phyloP scores from a whole-genome alignment of 2,888 invertebrate genomes.

The Encarsia formosa region DNA sequence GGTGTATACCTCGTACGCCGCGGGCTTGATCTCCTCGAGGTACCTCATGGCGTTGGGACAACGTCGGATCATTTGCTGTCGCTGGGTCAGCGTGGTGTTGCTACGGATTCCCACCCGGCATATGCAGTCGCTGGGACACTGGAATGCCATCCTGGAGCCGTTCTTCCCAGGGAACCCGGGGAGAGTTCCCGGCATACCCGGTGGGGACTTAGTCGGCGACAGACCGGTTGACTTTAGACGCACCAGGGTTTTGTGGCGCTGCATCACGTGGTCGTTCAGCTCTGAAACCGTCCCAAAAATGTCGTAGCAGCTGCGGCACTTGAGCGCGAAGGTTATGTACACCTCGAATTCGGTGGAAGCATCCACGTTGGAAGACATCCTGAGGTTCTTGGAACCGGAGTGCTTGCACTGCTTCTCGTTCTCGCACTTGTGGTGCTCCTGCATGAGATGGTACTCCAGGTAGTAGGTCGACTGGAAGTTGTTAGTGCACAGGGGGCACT shows the following conservation, averaged over 20 bases:
- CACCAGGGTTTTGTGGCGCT: slow-evolving; percentile 21
- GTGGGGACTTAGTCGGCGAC: not conserved
- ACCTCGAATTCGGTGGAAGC: slow-evolving; percentile 22
- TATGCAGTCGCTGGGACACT: slow-evolving; percentile 26
- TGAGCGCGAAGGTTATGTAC: slow-evolving; percentile 19
- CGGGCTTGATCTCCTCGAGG: slow-evolving; percentile 23
- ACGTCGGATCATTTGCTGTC: slow-evolving; percentile 21
- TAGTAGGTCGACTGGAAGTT: slow-evolving; percentile 29
- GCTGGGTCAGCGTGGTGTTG: slow-evolving; percentile 14
- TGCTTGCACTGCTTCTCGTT: slow-evolving; percentile 23
- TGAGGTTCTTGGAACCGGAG: slow-evolving; percentile 11
- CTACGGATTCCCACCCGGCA: slow-evolving; percentile 22
- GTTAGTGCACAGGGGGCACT: slow-evolving; percentile 31
- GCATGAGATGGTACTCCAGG: slow-evolving; percentile 29
- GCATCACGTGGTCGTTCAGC: slow-evolving; percentile 26
- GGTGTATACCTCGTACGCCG: slow-evolving; percentile 26
- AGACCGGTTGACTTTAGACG: not conserved
- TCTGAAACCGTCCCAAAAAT: slow-evolving; percentile 14
- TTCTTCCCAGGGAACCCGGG: slow-evolving; percentile 4
- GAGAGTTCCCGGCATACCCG: not conserved
- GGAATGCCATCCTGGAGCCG: slow-evolving; percentile 4
- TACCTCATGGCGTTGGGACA: slow-evolving; percentile 25
- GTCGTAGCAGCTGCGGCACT: slow-evolving; percentile 25
- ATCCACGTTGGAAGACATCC: slow-evolving; percentile 11
- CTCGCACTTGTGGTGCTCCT: slow-evolving; percentile 31